These are phyloP conservation scores for Caenorhabditis brenneri DNA, from an alignment of 1,140 invertebrate species.

Conservation along the genomic window DNA sequence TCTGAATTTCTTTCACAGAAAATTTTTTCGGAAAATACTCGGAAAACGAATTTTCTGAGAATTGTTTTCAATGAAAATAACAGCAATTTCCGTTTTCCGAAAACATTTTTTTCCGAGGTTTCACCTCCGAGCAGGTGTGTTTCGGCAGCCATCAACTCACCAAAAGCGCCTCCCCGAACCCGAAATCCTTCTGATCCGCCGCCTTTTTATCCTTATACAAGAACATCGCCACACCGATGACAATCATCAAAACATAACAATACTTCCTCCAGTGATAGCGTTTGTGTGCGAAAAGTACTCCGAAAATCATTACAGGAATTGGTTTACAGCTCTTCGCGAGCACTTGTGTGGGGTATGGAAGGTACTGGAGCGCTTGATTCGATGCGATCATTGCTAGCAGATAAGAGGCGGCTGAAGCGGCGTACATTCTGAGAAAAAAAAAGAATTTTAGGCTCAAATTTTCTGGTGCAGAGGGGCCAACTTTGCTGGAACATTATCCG, in stretches of 20 bases:
- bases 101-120: too few species aligned
- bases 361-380: constrained; percentile 92
- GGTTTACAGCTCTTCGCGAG: constrained; percentile 97
- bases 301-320: constrained; percentile 94
- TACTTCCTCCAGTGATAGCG: constrained; percentile 87
- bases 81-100: too few species aligned
- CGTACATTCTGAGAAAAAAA: constrained; percentile 74
- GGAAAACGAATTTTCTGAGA: too few species aligned
- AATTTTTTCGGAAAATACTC: too few species aligned
- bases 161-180: constrained; percentile 84
- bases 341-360: constrained; percentile 95
- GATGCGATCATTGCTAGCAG: constrained; percentile 92
- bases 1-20: too few species aligned
- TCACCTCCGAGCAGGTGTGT: too few species aligned
- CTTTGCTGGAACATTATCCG: constrained; percentile 45
- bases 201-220: constrained; percentile 83
- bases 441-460: too few species aligned
- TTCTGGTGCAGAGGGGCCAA: too few species aligned
- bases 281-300: constrained; percentile 85
- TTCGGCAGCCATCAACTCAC: constrained; percentile 64
- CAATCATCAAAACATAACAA: constrained; percentile 87
- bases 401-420: constrained; percentile 83
- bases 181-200: constrained; percentile 72
- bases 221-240: constrained; percentile 87
- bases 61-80: too few species aligned